Conservation (phyloP, 2,888 invertebrate species). For the Brachypalpus laphriformis region DNA sequence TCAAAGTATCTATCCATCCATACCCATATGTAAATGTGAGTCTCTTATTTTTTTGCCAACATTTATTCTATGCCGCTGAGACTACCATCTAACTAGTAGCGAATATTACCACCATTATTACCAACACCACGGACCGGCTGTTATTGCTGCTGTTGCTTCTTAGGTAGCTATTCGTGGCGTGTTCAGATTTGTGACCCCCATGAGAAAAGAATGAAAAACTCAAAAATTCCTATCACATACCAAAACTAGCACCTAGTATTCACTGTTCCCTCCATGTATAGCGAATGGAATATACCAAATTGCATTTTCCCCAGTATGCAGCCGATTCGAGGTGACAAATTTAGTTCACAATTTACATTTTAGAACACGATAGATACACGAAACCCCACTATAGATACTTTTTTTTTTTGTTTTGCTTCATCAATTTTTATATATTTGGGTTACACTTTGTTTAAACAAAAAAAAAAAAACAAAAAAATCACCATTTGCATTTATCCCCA, state of each 20-base stretch:
- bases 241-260: slow-evolving; percentile 37
- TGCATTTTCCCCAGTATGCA: slow-evolving; percentile 40
- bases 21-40: slow-evolving; percentile 58
- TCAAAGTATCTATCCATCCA: slow-evolving; percentile 53
- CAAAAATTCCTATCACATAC: slow-evolving; percentile 59
- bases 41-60: slow-evolving; percentile 15
- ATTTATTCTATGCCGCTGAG: slow-evolving; percentile 37
- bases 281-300: slow-evolving; percentile 58
- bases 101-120: not conserved
- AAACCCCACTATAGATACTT: slow-evolving; percentile 38
- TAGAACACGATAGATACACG: slow-evolving; percentile 59
- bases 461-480: too few relatives aligned
- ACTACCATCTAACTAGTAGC: slow-evolving; percentile 1
- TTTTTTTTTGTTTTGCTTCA: not conserved
- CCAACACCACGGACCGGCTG: not conserved
- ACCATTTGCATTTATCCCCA: slow-evolving; percentile 51
- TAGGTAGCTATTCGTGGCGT: slow-evolving; percentile 14
- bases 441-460: slow-evolving; percentile 58
- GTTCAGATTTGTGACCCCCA: slow-evolving; percentile 61
- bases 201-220: slow-evolving; percentile 48
- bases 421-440: slow-evolving; percentile 37
- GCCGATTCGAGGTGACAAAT: slow-evolving; percentile 59
- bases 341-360: slow-evolving; percentile 68
- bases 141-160: slow-evolving; percentile 15
- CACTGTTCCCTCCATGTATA: slow-evolving; percentile 37